A percentile compares a stretch with the other conserved stretches of the same genome.
Conservation (phyloP, 2,113 vertebrate genomes). For the Trinectes maculatus region DNA sequence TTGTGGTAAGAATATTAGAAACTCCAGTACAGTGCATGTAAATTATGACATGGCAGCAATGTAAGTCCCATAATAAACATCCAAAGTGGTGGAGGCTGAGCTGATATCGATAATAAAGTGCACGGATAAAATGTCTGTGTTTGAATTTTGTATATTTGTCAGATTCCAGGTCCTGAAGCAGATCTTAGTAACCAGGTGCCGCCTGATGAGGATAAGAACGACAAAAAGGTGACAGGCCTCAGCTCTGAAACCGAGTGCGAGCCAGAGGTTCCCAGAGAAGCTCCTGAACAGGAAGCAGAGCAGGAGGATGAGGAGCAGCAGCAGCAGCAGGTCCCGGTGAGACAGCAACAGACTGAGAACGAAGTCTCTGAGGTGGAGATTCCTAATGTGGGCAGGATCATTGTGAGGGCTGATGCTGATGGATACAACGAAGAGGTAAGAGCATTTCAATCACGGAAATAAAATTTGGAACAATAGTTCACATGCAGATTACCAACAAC, state of each 20-base stretch:
- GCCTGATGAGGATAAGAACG: slow-evolving; percentile 21
- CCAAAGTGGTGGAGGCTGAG: background rate
- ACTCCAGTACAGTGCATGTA: background rate
- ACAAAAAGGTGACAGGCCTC: background rate
- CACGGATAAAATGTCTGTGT: background rate
- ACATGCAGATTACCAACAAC: no score
- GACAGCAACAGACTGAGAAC: slow-evolving; percentile 76
- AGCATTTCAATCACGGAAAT: background rate
- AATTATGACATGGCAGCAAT: background rate
- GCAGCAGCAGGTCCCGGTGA: slow-evolving; percentile 69
- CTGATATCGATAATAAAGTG: background rate
- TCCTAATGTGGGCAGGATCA: slow-evolving; percentile 94
- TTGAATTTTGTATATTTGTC: background rate
- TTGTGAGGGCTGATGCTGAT: slow-evolving; percentile 91
- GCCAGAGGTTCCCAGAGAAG: slow-evolving; percentile 32
- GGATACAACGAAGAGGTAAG: slow-evolving; percentile 94
- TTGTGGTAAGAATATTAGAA: background rate
- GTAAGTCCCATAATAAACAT: no score
- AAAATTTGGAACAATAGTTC: background rate
- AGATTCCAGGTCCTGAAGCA: slow-evolving; percentile 45
- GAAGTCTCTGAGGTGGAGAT: slow-evolving; percentile 95
- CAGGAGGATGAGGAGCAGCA: slow-evolving; percentile 16
- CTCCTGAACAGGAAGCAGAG: slow-evolving; percentile 15
- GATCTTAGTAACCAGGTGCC: slow-evolving; percentile 21
- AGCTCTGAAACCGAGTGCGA: slow-evolving; percentile 5